Evolutionary conservation across 2,797 vertebrate genomes (phyloP), one percentile per base, ranked within the genome.

Genomic region (Smutsia temminckii): DNA sequence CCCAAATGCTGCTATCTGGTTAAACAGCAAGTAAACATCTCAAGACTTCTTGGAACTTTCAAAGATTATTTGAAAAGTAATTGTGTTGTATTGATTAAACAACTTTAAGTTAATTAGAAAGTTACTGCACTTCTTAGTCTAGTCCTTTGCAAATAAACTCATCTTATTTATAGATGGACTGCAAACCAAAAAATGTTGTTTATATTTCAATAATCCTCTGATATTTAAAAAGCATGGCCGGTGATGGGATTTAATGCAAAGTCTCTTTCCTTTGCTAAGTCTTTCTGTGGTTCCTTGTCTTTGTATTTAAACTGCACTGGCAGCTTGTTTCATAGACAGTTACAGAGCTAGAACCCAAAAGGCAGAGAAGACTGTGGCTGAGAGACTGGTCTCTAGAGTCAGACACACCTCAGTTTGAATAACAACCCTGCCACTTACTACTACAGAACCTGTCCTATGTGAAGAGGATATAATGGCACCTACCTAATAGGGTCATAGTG

Each of bases 91-190:
- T 97, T 95, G 92, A 96, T 97, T 79, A 97, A 97, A 93, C 93
- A 95, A 42, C 20, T 64, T 95, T 7, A 83, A 95, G 90, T 96
- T 97, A 95, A 96, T 98, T 97, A 91, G 46, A 84, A 91, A 91
- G 81, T 51, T 32, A 69, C 75, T 61, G 13, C 81, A 37, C 91
- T 97, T 97, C 25, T 7, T 0, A 78, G 37, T 42, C 74, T 85
- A 25, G 94, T 93, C 57, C 77, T 95, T 95, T 40, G 32, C 78
- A 92, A 91, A 92, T 69, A 77, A 89, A 95, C 94, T 91, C 78
- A 53, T 61, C 71, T 91, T 95, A 90, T 79, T 77, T 86, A 79
- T 80, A 91, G 57, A 81, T 18, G n/a, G 59, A 85, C 13, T 49
- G 16, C 2, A 13, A 55, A 11, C 57, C 51, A 14, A 37, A 10